Evolutionary conservation across 1,140 invertebrate genomes (phyloP), one percentile per base, ranked within the genome.

Genomic region (Centruroides sculpturatus): DNA sequence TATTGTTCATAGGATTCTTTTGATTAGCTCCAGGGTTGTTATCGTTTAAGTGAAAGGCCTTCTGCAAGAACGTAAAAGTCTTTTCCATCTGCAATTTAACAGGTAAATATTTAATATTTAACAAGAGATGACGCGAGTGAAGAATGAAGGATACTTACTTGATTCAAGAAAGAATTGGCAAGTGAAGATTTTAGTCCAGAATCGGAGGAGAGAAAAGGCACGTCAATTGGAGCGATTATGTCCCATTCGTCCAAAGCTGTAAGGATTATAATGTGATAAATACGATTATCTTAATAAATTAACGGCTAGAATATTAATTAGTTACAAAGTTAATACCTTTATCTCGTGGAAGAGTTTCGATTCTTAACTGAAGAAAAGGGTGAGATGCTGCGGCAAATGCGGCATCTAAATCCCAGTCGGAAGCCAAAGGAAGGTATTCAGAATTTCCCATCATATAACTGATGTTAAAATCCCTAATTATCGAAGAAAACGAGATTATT

Each of bases 371-470:
- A 8, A 53, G 51, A 8, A 36, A 53, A 47, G 91, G 90, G 66
- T 93, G 87, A 13, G 84, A 84, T 47, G 84, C 82, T 69, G 84
- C 89, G 59, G 92, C 80, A 76, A 97, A 93, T 61, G 93, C 93
- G 57, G 92, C 91, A 79, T 96, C 92, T 72, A 98, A 80, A 75
- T 97, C 92, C 90, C 90, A 97, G 71, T 97, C 93, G 75, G 64
- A 97, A 76, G 52, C 87, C 84, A 63, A 94, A 75, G 75, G 89
- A 92, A 47, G 85, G 85, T 71, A 94, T 88, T 71, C 87, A 84
- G 23, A 94, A 41, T 41, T 5, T 41, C 41, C 41, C 41, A 41
- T 5, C 41, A 41, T 41, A 8, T 41, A 41, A 8, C 41, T 41
- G 41, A 41, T 41, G 41, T 41, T 41, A 41, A 41, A 41, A 6